phyloP scores from a whole-genome alignment of 1,140 invertebrate genomes.

The Anagrus nilaparvatae region DNA sequence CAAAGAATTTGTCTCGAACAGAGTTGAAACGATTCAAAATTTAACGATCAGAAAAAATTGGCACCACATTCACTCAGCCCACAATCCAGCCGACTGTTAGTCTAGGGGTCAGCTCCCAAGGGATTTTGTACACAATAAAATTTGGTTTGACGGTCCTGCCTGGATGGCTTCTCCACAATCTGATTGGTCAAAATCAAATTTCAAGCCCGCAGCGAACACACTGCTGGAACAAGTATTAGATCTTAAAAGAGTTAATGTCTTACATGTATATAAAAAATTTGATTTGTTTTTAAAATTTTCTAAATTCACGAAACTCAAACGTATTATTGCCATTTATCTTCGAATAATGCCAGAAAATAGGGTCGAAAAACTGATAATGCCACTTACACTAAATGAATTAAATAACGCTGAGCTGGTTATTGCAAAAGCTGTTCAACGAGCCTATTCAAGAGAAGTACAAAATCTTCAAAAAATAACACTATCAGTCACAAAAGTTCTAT shows the following conservation, averaged over 20 bases:
- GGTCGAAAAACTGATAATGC: background rate
- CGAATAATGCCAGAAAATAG: conserved; percentile 1
- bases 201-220: too few species aligned
- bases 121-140: too few species aligned
- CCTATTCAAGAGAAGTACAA: background rate
- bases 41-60: too few species aligned
- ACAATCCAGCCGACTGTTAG: too few species aligned
- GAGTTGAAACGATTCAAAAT: too few species aligned
- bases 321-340: conserved; percentile 6
- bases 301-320: background rate
- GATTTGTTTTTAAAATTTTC: background rate
- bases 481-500: background rate
- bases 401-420: background rate
- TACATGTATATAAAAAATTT: background rate
- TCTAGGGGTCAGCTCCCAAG: too few species aligned
- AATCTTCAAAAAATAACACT: background rate
- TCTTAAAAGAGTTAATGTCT: background rate
- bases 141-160: too few species aligned
- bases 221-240: background rate
- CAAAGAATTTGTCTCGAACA: too few species aligned
- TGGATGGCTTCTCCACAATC: too few species aligned
- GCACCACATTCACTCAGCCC: too few species aligned
- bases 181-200: background rate
- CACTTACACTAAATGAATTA: background rate
- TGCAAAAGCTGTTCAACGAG: background rate